Percentiles rank a stretch among this genome's conserved stretches.
Conservation (phyloP, 2,888 invertebrate species). For the Meteorus colon region DNA sequence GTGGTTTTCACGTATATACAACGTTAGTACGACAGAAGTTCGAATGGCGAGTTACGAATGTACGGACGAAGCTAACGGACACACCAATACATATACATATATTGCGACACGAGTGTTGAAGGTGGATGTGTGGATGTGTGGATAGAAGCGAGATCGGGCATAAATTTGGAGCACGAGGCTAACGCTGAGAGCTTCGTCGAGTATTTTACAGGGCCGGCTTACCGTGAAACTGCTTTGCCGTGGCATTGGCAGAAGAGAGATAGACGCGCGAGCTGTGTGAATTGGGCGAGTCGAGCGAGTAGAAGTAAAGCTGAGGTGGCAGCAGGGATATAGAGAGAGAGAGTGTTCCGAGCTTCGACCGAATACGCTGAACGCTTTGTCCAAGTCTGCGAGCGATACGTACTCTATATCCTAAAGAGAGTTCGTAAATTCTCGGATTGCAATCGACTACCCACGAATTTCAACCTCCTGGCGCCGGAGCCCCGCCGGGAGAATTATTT, state of each 20-base stretch:
- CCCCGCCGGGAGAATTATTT: conserved; percentile 39
- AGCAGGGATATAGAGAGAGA: not conserved
- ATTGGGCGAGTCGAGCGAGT: not conserved
- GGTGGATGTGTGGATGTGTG: not conserved
- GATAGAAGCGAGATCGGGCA: conserved; percentile 36
- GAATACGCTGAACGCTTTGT: conserved; percentile 40
- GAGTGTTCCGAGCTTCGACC: conserved; percentile 22
- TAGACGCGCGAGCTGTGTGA: not conserved
- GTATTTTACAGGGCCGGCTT: conserved; percentile 42
- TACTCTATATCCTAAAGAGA: conserved; percentile 43
- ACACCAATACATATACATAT: conserved; percentile 17
- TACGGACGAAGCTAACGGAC: conserved; percentile 36
- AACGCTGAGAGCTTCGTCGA: conserved; percentile 43
- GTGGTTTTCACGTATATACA: conserved; percentile 35
- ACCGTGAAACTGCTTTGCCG: conserved; percentile 37
- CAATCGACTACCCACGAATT: conserved; percentile 41
- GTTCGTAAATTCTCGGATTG: conserved; percentile 45
- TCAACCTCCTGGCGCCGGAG: conserved; percentile 14
- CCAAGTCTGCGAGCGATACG: conserved; percentile 43
- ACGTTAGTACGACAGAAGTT: conserved; percentile 34
- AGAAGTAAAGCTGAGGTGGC: not conserved
- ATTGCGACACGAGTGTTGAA: not conserved
- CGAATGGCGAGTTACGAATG: conserved; percentile 40
- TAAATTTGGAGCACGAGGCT: conserved; percentile 42
- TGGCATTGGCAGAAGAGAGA: not conserved